Percentiles rank a stretch among this genome's conserved stretches.
Conservation (phyloP, 53 echinoderm and acorn worm genomes). For the Holothuria scabra region DNA sequence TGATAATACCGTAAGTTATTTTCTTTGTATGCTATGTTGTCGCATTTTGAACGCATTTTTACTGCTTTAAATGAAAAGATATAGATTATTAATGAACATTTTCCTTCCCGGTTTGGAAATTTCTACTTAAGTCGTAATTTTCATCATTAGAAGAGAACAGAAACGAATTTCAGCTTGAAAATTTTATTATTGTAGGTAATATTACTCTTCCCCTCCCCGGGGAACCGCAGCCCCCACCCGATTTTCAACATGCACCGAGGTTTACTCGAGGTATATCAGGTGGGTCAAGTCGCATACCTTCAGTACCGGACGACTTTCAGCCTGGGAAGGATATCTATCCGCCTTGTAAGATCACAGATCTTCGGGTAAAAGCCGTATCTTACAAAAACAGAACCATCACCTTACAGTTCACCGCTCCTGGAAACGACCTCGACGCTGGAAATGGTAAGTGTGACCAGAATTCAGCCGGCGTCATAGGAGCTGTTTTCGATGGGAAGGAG, state of each 20-base stretch:
- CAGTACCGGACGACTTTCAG: constrained; percentile 50
- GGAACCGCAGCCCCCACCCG: constrained; percentile 48
- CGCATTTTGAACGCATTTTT: too few relatives aligned
- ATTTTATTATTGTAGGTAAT: constrained; percentile 12
- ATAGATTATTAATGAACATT: too few relatives aligned
- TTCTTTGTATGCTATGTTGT: too few relatives aligned
- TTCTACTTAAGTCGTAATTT: too few relatives aligned
- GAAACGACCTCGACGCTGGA: constrained; percentile 63
- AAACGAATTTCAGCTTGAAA: too few relatives aligned
- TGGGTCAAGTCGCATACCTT: constrained; percentile 56
- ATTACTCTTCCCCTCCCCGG: constrained; percentile 37
- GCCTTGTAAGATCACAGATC: constrained; percentile 55
- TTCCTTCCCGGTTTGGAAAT: too few relatives aligned
- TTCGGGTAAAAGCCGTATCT: constrained; percentile 30
- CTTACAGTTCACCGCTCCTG: constrained; percentile 53
- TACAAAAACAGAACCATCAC: constrained; percentile 22
- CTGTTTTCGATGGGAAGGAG: too few relatives aligned
- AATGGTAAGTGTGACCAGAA: constrained; percentile 44
- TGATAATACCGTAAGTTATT: too few relatives aligned
- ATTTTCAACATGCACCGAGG: constrained; percentile 33
- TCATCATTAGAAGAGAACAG: too few relatives aligned
- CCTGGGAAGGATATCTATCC: constrained; percentile 50
- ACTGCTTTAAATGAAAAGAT: too few relatives aligned
- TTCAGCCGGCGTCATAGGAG: too few relatives aligned
- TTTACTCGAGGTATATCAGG: constrained; percentile 63